Conservation (phyloP, 2,888 invertebrate species). For the Morpho achilles region DNA sequence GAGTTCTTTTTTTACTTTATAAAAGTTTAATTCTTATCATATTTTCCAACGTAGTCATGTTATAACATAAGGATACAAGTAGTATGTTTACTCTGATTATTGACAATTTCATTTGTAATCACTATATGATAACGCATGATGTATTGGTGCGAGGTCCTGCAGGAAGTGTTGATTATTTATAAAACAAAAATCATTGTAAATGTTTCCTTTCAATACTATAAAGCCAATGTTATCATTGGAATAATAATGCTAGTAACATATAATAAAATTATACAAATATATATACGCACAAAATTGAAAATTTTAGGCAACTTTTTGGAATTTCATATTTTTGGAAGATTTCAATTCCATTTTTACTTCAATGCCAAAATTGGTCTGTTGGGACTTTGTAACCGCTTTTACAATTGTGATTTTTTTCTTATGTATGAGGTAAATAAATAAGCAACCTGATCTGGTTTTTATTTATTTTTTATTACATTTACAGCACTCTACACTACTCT, state of each 20-base stretch:
- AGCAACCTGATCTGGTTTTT: slow-evolving; percentile 41
- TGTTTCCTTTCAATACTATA: too few relatives aligned
- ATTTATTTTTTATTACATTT: slow-evolving; percentile 7
- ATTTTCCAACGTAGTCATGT: slow-evolving; percentile 67
- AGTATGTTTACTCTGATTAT: slow-evolving; percentile 48
- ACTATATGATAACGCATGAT: slow-evolving; percentile 37
- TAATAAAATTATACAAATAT: too few relatives aligned
- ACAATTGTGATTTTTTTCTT: slow-evolving; percentile 59
- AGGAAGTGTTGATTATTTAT: slow-evolving; percentile 15
- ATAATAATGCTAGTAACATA: slow-evolving; percentile 14
- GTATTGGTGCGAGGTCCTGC: slow-evolving; percentile 35
- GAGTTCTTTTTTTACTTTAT: slow-evolving; percentile 29
- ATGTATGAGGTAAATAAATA: slow-evolving; percentile 62
- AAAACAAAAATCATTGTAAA: slow-evolving; percentile 4
- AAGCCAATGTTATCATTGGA: slow-evolving; percentile 3
- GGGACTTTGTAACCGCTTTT: slow-evolving; percentile 55
- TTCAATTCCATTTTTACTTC: slow-evolving; percentile 32
- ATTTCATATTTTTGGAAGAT: slow-evolving; percentile 25
- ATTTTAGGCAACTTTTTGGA: slow-evolving; percentile 31
- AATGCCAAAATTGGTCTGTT: slow-evolving; percentile 40
- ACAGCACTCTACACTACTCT: too few relatives aligned
- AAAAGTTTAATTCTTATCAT: slow-evolving; percentile 40
- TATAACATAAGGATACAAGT: slow-evolving; percentile 63
- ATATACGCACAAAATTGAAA: slow-evolving; percentile 44
- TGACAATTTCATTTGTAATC: slow-evolving; percentile 59